phyloP scores from a whole-genome alignment of 2,888 invertebrate species.

The Phasia obesa region DNA sequence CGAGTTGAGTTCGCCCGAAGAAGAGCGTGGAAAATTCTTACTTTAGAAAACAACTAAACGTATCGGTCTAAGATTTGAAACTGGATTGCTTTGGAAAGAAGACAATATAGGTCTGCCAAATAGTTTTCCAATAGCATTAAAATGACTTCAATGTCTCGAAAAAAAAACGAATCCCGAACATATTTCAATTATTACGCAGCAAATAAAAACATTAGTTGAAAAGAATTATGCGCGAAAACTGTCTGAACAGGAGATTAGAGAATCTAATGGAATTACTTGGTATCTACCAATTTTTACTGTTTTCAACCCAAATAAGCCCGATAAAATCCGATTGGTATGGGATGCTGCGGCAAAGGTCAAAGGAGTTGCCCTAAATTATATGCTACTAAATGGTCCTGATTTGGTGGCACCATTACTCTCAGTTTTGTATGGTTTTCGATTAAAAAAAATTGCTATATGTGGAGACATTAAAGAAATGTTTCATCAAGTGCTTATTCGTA shows the following conservation, averaged over 20 bases:
- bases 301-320: too few relatives aligned
- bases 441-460: background rate
- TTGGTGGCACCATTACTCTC: background rate
- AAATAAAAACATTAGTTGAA: too few relatives aligned
- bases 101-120: background rate
- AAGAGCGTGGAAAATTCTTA: background rate
- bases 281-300: constrained; percentile 1
- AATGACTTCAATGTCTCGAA: background rate
- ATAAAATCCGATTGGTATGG: too few relatives aligned
- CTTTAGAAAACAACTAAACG: too few relatives aligned
- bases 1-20: background rate
- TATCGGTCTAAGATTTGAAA: too few relatives aligned
- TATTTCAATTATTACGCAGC: background rate
- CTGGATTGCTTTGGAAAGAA: background rate
- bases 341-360: too few relatives aligned
- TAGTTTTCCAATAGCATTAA: constrained; percentile 11
- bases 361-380: background rate
- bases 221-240: background rate
- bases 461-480: background rate
- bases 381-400: background rate
- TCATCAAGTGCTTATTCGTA: background rate
- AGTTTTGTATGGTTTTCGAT: background rate
- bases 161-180: background rate
- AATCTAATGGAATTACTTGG: background rate
- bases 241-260: background rate